A percentile compares a stretch with the other conserved stretches of the same genome.
These are phyloP conservation scores for Myotis brandtii DNA, from an alignment of 2,113 vertebrate species.

Conservation along the genomic window DNA sequence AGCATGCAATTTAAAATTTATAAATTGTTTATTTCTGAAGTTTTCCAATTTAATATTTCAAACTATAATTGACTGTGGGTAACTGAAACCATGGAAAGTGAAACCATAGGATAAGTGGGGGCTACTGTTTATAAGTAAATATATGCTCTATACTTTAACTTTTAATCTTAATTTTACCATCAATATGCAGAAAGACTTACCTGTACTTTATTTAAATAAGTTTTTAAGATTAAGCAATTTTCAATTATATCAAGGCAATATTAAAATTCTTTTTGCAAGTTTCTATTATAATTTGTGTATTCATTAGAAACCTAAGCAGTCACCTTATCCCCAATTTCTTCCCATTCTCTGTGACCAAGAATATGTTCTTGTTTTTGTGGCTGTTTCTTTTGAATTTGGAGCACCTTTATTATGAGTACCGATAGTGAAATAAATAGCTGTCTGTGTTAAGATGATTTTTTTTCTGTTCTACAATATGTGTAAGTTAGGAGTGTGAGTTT, in stretches of 20 bases:
- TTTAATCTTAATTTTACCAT: not conserved
- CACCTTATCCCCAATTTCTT: not conserved
- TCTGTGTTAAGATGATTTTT: not conserved
- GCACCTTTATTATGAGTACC: not conserved
- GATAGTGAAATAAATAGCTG: not conserved
- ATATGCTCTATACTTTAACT: not conserved
- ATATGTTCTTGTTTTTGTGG: not conserved
- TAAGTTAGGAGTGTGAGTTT: not conserved
- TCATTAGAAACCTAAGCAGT: not conserved
- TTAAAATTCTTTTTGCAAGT: not conserved
- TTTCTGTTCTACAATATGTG: not conserved
- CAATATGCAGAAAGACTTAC: not conserved
- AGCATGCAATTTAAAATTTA: not conserved
- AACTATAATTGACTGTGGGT: too few species aligned
- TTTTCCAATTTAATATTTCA: not conserved
- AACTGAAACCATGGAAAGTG: not conserved
- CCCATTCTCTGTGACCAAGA: not conserved
- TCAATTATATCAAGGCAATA: not conserved
- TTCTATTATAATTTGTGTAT: not conserved
- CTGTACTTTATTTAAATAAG: not conserved
- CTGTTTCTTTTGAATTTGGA: not conserved
- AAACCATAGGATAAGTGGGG: not conserved
- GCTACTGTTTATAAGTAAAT: not conserved
- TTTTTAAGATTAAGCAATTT: not conserved
- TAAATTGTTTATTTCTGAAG: not conserved